Evolutionary conservation across 2,113 vertebrate genomes (phyloP), one percentile per base, ranked within the genome.

Genomic region (Phalacrocorax carbo): DNA sequence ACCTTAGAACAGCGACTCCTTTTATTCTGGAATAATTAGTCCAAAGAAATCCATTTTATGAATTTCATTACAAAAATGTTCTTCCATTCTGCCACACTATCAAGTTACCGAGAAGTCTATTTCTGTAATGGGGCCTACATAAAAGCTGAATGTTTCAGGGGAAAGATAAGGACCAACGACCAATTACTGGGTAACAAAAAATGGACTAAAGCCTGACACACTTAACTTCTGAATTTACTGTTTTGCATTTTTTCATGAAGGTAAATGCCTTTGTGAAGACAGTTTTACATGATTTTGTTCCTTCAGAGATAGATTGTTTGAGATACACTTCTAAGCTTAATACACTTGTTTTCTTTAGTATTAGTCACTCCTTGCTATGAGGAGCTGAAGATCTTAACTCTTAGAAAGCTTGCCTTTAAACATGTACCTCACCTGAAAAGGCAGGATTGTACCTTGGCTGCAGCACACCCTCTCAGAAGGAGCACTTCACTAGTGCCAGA

Each of bases 401-500:
- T 34, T 22, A 16, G 65, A 42, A 44, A 49, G 30, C 44, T 65
- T 15, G 49, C 13, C n/a, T 75, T 64, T 30, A 10, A 26, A 27
- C 13, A 5, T 0, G 12, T 9, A 11, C 14, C 36, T 84, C 9
- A 11, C 36, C 16, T 44, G 73, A 25, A 19, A 12, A 54, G 34
- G 17, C 32, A 58, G 22, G 17, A 17, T 5, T 38, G 38, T 12
- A 8, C 20, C 22, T 6, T 3, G 20, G 60, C 26, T 26, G 55
- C 60, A 21, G n/a, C 44, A 10, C 7, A 19, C 7, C 12, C n/a
- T 10, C 36, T 57, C 5, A 1, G 38, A n/a, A n/a, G 34, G 29
- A 60, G 54, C 27, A 5, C 25, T 36, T 25, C 18, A 11, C 16
- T 29, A 2, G 48, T 2, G 2, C 30, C 5, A 1, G 1, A 4